Evolutionary conservation across 2,888 invertebrate species (phyloP).

Genomic region (Actias luna): DNA sequence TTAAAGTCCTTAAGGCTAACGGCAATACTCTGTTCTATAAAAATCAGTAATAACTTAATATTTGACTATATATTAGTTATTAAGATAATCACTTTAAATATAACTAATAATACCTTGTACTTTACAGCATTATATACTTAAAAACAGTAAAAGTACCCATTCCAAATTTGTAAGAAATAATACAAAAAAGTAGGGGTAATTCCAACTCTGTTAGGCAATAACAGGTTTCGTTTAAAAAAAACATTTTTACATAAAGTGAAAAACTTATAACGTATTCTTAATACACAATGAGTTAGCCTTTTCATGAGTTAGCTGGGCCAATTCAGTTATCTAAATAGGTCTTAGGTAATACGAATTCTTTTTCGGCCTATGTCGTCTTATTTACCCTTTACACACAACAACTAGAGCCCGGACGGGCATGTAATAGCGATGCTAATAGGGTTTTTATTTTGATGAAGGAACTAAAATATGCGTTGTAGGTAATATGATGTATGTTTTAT

Average conservation of each 20-base stretch:
- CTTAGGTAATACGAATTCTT: not conserved
- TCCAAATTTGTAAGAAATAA: too few relatives aligned
- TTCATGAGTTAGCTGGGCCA: too few relatives aligned
- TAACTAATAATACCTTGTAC: too few relatives aligned
- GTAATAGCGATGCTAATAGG: conserved; percentile 11
- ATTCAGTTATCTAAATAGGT: not conserved
- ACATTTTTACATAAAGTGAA: not conserved
- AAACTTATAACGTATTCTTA: not conserved
- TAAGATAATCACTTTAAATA: too few relatives aligned
- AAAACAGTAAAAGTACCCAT: too few relatives aligned
- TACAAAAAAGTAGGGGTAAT: too few relatives aligned
- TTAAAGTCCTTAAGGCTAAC: too few relatives aligned
- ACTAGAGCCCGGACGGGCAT: conserved; percentile 11
- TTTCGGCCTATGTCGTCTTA: not conserved
- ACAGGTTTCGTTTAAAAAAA: not conserved
- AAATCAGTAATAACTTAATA: too few relatives aligned
- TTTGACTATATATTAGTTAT: too few relatives aligned
- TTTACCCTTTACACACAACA: conserved; percentile 7
- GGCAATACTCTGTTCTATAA: too few relatives aligned
- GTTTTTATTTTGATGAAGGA: conserved; percentile 11
- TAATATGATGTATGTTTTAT: conserved; percentile 28
- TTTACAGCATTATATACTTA: too few relatives aligned
- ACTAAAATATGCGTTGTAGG: conserved; percentile 17
- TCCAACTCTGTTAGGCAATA: too few relatives aligned
- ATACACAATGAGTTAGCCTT: not conserved